Evolutionary conservation across 2,113 vertebrate species (phyloP).

Genomic region (Sarotherodon lohbergeri): DNA sequence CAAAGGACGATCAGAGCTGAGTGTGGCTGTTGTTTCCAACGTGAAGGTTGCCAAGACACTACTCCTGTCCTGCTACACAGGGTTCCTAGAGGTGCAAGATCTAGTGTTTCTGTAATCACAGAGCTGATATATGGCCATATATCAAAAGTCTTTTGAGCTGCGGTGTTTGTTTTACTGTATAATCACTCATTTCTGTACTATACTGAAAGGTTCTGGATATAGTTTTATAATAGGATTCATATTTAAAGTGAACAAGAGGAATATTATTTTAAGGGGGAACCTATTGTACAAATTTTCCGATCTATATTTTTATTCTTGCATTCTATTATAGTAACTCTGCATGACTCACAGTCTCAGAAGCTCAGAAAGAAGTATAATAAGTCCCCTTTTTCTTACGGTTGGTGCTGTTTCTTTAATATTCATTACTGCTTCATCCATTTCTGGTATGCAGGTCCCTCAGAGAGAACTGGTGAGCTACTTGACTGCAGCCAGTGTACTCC

Average conservation of each 20-base stretch:
- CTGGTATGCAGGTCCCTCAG: slow-evolving; percentile 41
- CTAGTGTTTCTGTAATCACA: background rate
- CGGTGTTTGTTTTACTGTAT: background rate
- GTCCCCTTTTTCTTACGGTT: background rate
- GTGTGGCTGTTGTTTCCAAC: slow-evolving; percentile 43
- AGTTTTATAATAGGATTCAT: background rate
- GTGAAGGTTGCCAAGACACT: slow-evolving; percentile 53
- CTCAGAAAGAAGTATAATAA: background rate
- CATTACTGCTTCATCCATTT: background rate
- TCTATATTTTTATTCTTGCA: background rate
- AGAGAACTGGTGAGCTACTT: slow-evolving; percentile 65
- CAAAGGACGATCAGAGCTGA: slow-evolving; percentile 46
- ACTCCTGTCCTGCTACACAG: slow-evolving; percentile 70
- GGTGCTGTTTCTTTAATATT: background rate
- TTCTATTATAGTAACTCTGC: background rate
- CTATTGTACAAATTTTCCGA: background rate
- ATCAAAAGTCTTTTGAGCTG: background rate
- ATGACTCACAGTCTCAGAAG: background rate
- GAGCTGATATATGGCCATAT: background rate
- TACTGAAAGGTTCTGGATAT: background rate
- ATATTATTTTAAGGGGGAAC: background rate
- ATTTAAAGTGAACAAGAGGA: background rate
- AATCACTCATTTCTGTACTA: background rate
- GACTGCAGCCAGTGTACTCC: slow-evolving; percentile 64
- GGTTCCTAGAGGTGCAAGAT: slow-evolving; percentile 51